Evolutionary conservation across 1,140 invertebrate species (phyloP).

Genomic region (Drosophila oshimai): DNA sequence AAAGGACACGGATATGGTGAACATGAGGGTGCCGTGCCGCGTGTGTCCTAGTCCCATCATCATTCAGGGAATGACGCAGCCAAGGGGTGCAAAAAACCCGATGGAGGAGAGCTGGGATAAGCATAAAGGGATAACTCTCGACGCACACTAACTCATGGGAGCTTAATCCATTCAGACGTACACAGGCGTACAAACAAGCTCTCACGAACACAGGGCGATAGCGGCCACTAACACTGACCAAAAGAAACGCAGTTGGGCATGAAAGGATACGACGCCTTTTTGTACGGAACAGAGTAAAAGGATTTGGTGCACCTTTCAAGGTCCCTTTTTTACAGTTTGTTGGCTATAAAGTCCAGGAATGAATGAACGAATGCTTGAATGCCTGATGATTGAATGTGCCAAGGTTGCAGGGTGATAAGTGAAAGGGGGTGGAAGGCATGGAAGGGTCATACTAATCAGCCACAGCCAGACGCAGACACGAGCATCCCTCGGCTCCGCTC

Average conservation of each 20-base stretch:
- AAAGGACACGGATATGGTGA: slow-evolving; percentile 44
- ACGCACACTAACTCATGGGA: neutral
- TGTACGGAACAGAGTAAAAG: slow-evolving; percentile 58
- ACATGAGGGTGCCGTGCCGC: slow-evolving; percentile 26
- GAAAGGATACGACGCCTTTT: slow-evolving; percentile 66
- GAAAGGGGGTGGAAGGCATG: neutral
- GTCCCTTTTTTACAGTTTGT: slow-evolving; percentile 65
- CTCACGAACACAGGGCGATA: neutral
- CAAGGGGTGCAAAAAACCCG: neutral
- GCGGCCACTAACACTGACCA: slow-evolving; percentile 62
- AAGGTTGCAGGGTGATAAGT: neutral
- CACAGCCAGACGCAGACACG: slow-evolving; percentile 17
- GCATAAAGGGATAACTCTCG: slow-evolving; percentile 27
- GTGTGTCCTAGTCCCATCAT: slow-evolving; percentile 46
- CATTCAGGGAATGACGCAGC: slow-evolving; percentile 51
- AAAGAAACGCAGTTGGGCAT: slow-evolving; percentile 70
- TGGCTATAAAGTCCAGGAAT: slow-evolving; percentile 46
- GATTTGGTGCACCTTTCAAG: slow-evolving; percentile 77
- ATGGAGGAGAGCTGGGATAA: slow-evolving; percentile 7
- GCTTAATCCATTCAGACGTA: slow-evolving; percentile 30
- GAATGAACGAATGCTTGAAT: slow-evolving; percentile 50
- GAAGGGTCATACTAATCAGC: slow-evolving; percentile 64
- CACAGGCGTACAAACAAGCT: neutral
- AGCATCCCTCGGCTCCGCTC: slow-evolving; percentile 1
- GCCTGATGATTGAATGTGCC: slow-evolving; percentile 63